A percentile compares a stretch with the other conserved stretches of the same genome.
Conservation (phyloP, 2,797 vertebrate species). For the Menidia menidia region DNA sequence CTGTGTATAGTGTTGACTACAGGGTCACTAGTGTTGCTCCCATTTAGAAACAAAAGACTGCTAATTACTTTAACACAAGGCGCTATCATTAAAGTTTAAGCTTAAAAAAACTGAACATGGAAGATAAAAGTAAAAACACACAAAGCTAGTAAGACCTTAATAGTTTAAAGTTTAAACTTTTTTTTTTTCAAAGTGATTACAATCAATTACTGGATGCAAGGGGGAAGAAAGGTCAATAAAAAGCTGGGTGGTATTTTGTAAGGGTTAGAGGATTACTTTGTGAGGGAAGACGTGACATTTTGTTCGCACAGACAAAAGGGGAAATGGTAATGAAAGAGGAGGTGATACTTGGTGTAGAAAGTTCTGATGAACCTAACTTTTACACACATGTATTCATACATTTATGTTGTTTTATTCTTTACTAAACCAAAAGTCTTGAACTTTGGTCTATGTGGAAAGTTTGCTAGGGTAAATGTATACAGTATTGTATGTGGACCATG, state of each 20-base stretch:
- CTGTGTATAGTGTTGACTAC: background rate
- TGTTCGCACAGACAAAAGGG: conserved; percentile 32
- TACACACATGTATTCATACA: conserved; percentile 3
- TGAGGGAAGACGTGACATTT: conserved; percentile 29
- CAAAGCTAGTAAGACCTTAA: background rate
- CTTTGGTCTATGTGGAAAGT: background rate
- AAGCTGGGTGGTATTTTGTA: conserved; percentile 16
- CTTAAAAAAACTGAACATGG: background rate
- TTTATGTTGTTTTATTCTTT: background rate
- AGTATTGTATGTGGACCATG: conserved; percentile 4
- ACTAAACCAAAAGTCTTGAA: background rate
- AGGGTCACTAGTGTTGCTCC: no score
- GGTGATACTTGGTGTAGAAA: background rate
- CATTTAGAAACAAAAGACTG: no score
- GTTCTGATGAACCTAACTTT: background rate
- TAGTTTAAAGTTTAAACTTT: no score
- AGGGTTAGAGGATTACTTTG: conserved; percentile 18
- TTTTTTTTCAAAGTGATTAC: background rate
- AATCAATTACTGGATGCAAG: conserved; percentile 6
- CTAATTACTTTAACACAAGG: no score
- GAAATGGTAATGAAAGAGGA: conserved; percentile 23
- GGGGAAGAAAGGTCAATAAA: background rate
- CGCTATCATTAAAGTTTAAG: background rate
- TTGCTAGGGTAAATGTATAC: conserved; percentile 4
- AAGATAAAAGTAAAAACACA: background rate